Base-by-base conservation (phyloP, 2,888 invertebrate genomes). In the Eudemis profundana region DNA sequence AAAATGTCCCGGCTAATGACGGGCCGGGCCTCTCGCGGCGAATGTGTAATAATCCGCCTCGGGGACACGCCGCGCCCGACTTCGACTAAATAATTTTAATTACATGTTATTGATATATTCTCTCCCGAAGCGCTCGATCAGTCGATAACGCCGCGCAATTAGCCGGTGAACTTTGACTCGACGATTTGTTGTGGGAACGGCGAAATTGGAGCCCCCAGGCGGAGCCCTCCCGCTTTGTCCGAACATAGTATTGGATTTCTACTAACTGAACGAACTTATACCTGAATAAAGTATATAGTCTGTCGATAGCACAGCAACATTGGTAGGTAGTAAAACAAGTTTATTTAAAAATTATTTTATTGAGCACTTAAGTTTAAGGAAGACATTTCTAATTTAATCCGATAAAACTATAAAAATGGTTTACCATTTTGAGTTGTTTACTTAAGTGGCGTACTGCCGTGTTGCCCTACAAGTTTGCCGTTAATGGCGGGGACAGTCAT, bases 91-190 rank as follows among this genome's bases (percentile, higher is more conserved):
- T 89, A 89, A 87, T 91, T 92, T 91, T 92, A 92, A 92, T 92
- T 92, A 91, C 86, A 90, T 85, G 89, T 90, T 90, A 90, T 92
- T 89, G 90, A 90, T 90, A 91, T 89, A 86, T 86, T 85, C 83
- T 85, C 80, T 85, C 84, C 81, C 81, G 84, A 79, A 87, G 89
- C 89, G 88, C 74, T 82, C 72, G 87, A 87, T 87, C 86, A 84
- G 81, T 85, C 87, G 90, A 88, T 88, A 86, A 83, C 84, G 83
- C 86, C 77, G 84, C 83, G 84, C 86, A 90, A 90, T 91, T 90
- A 91, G 87, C 77, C 84, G 78, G 72, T 87, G 90, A 92, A 85
- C 92, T 91, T 83, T 90, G 90, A 89, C 90, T 78, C 78, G 67
- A 80, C 78, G 86, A 90, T 89, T 89, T 88, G 88, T 87, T 84